These are phyloP conservation scores for Xestia ashworthii DNA, from an alignment of 2,888 invertebrate species.

Conservation along the genomic window DNA sequence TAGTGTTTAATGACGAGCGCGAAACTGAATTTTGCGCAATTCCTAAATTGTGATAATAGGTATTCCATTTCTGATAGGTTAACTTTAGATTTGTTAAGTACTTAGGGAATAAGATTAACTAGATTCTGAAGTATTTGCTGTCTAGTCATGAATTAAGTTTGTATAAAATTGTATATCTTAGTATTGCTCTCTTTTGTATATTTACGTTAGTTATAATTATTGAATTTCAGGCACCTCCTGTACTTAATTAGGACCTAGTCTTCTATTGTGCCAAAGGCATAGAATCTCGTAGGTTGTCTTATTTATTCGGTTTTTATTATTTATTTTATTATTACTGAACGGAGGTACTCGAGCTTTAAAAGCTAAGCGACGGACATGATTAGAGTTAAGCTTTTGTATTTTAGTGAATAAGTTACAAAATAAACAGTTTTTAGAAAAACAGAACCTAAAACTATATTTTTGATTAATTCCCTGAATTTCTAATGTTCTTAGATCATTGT, in stretches of 20 bases:
- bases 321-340: constrained; percentile 68
- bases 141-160: constrained; percentile 73
- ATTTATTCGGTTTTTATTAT: constrained; percentile 70
- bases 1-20: constrained; percentile 71
- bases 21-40: constrained; percentile 78
- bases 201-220: constrained; percentile 48
- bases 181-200: constrained; percentile 76
- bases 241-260: constrained; percentile 77
- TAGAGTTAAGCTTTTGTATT: constrained; percentile 75
- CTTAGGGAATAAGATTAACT: constrained; percentile 69
- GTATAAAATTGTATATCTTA: constrained; percentile 60
- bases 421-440: constrained; percentile 73
- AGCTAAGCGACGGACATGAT: constrained; percentile 83
- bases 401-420: constrained; percentile 70
- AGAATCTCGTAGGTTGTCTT: constrained; percentile 82
- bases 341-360: constrained; percentile 79
- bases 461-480: not conserved
- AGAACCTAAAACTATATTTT: constrained; percentile 6
- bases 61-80: constrained; percentile 78
- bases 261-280: constrained; percentile 86
- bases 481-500: not conserved
- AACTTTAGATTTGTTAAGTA: constrained; percentile 62
- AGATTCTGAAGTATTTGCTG: constrained; percentile 70
- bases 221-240: constrained; percentile 62
- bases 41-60: constrained; percentile 89